phyloP scores from a whole-genome alignment of 2,888 invertebrate genomes.

The Philhelius pedissequus region DNA sequence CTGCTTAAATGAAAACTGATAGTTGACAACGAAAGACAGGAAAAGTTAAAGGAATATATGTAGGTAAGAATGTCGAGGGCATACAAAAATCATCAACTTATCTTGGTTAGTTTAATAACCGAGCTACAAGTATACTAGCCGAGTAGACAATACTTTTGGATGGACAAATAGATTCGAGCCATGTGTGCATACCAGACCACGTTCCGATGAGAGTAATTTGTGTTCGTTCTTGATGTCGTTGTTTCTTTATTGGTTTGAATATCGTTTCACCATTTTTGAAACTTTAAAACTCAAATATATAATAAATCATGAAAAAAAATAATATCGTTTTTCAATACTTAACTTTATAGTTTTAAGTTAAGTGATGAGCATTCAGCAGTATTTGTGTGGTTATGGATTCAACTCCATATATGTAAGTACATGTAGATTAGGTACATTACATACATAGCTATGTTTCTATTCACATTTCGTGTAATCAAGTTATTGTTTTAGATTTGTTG shows the following conservation, averaged over 20 bases:
- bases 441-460: no score
- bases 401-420: no score
- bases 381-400: no score
- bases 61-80: neutral
- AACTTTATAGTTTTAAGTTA: no score
- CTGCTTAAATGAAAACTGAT: slow-evolving; percentile 29
- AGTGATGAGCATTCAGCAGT: no score
- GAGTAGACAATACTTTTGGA: slow-evolving; percentile 16
- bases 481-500: no score
- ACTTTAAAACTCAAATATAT: no score
- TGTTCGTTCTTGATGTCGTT: slow-evolving; percentile 36
- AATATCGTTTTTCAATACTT: no score
- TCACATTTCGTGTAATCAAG: no score
- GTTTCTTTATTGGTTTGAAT: slow-evolving; percentile 35
- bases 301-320: no score
- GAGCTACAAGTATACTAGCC: neutral
- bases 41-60: slow-evolving; percentile 23
- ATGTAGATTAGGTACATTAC: no score
- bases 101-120: slow-evolving; percentile 49
- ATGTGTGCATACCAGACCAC: neutral
- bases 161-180: slow-evolving; percentile 11
- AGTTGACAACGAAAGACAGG: neutral
- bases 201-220: slow-evolving; percentile 42
- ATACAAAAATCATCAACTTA: slow-evolving; percentile 32
- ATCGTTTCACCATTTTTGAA: neutral